These are phyloP conservation scores for Telenomus remus DNA, from an alignment of 1,140 invertebrate genomes.

Conservation along the genomic window DNA sequence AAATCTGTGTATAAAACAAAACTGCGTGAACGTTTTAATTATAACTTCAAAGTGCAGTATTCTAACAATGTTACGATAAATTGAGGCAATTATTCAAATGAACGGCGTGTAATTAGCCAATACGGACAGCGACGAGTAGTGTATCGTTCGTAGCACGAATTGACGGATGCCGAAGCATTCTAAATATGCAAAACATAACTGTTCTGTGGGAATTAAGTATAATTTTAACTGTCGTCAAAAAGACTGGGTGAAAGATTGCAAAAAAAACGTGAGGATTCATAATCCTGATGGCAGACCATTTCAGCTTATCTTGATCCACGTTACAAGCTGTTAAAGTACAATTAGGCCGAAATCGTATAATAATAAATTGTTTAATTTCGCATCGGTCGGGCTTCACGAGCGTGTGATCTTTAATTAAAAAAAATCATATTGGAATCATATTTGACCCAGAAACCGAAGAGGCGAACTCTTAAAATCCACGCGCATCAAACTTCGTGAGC, in stretches of 20 bases:
- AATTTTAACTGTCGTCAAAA: constrained; percentile 13
- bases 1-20: background rate
- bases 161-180: constrained; percentile 8
- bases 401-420: constrained; percentile 26
- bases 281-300: background rate
- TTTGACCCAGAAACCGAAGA: constrained; percentile 29
- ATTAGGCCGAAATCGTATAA: constrained; percentile 14
- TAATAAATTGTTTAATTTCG: constrained; percentile 20
- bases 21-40: constrained; percentile 21
- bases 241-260: constrained; percentile 9
- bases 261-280: background rate
- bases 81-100: constrained; percentile 17
- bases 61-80: constrained; percentile 22
- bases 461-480: constrained; percentile 36
- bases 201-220: constrained; percentile 8
- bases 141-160: constrained; percentile 1
- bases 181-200: constrained; percentile 22
- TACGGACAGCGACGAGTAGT: constrained; percentile 9
- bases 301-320: constrained; percentile 15
- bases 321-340: constrained; percentile 14
- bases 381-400: constrained; percentile 22
- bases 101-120: constrained; percentile 17
- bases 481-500: constrained; percentile 38
- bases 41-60: constrained; percentile 19
- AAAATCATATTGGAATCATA: constrained; percentile 29